Base-by-base conservation (phyloP, 1,140 invertebrate genomes). In the Goniozus legneri region DNA sequence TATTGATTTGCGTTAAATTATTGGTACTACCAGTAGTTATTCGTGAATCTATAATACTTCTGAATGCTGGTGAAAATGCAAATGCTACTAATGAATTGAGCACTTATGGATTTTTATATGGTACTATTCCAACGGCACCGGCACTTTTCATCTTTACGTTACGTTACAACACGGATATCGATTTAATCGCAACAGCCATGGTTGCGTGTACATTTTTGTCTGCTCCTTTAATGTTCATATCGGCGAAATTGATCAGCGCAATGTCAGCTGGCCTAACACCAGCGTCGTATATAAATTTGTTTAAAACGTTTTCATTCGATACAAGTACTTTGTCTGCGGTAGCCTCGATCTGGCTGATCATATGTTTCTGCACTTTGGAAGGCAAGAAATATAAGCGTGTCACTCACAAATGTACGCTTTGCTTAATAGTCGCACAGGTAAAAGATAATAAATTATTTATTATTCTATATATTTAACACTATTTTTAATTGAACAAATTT, bases 71-170 rank as follows among this genome's bases (percentile, higher is more conserved):
- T 1, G 65, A 55, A 1, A 84, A 86, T 64, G 71, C 79, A 32
- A 84, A 83, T 33, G 86, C 90, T 48, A 92, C 88, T 1, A 75
- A 81, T 15, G 86, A 91, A 52, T 78, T 93, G 19, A 91, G 89
- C 55, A 95, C 91, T 38, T 97, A 92, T 73, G 94, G 89, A 0
- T 98, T 97, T 77, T 79, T 98, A 0, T 98, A 98, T 73, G 95
- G 95, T 40, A 97, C 92, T 1, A 91, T 97, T 70, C 95, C 95
- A 1, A 87, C 93, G 24, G 94, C 95, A 19, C 95, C 95, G 0
- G 91, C 91, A 31, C 88, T 95, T 3, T 97, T 96, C 74, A 90
- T 98, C 6, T 95, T 95, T 73, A 92, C 94, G 2, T 84, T 88
- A 27, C 84, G 92, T 44, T 97, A 95, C 68, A 83, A 86, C 52